Percentiles rank a stretch among this genome's conserved stretches.
These are phyloP conservation scores for Pseudochirops cupreus DNA, from an alignment of 2,797 vertebrate species.

Conservation along the genomic window DNA sequence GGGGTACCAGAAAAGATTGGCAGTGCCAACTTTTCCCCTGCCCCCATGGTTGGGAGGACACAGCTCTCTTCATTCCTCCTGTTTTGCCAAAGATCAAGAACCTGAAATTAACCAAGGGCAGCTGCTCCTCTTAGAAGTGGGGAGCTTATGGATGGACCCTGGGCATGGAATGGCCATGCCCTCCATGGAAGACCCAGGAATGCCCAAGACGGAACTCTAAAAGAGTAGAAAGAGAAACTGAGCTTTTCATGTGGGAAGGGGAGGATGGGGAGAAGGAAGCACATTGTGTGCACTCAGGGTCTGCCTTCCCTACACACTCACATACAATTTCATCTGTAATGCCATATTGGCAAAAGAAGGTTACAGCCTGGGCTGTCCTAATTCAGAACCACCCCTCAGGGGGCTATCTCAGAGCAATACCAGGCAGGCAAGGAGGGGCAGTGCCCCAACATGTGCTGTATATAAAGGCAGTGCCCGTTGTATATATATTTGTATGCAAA, in stretches of 20 bases:
- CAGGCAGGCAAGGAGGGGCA: constrained; percentile 51
- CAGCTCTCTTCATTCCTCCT: constrained; percentile 33
- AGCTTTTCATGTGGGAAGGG: constrained; percentile 27
- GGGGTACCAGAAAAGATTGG: constrained; percentile 33
- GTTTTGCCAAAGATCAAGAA: constrained; percentile 62
- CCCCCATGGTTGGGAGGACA: constrained; percentile 43
- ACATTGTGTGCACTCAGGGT: constrained; percentile 62
- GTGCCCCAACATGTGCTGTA: constrained; percentile 57
- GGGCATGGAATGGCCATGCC: constrained; percentile 29
- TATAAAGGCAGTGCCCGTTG: constrained; percentile 70
- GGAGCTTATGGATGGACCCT: constrained; percentile 10
- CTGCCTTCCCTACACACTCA: constrained; percentile 20
- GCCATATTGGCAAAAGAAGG: constrained; percentile 39
- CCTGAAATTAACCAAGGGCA: accelerated
- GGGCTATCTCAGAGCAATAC: constrained; percentile 44
- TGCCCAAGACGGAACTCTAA: constrained; percentile 33
- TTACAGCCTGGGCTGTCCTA: constrained; percentile 27
- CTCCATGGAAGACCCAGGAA: constrained; percentile 43
- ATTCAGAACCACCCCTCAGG: constrained; percentile 25
- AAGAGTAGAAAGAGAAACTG: constrained; percentile 31
- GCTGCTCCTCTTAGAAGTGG: too few species aligned
- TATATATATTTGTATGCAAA: constrained; percentile 66
- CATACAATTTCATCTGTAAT: constrained; percentile 31
- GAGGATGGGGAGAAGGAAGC: constrained; percentile 28
- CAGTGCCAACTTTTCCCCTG: constrained; percentile 4